phyloP scores from a whole-genome alignment of 2,888 invertebrate genomes.

The Dione vanillae region DNA sequence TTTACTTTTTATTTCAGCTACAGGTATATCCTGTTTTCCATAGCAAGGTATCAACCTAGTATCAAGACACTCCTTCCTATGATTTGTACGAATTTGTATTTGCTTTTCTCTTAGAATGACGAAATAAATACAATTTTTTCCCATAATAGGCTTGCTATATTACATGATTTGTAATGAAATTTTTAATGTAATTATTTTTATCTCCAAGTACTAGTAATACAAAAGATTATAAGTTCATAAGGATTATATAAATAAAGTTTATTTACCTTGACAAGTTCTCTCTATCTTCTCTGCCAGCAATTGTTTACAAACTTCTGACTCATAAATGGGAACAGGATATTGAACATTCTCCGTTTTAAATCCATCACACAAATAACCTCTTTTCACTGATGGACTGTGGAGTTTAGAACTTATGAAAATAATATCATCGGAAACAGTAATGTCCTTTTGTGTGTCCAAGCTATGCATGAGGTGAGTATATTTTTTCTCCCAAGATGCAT shows the following conservation, averaged over 20 bases:
- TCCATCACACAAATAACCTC: slow-evolving; percentile 78
- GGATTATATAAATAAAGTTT: background rate
- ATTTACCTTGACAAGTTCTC: slow-evolving; percentile 87
- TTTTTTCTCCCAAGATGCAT: slow-evolving; percentile 93
- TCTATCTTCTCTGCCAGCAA: slow-evolving; percentile 93
- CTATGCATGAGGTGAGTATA: slow-evolving; percentile 89
- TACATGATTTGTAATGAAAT: no score
- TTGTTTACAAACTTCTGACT: slow-evolving; percentile 93
- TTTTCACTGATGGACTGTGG: slow-evolving; percentile 84
- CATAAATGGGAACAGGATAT: slow-evolving; percentile 87
- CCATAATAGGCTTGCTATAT: no score
- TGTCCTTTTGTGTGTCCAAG: slow-evolving; percentile 75
- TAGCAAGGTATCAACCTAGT: no score
- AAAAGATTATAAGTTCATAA: no score
- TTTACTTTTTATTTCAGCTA: no score
- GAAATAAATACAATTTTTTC: no score
- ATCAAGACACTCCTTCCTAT: no score
- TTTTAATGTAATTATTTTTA: background rate
- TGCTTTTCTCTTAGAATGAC: no score
- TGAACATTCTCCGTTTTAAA: slow-evolving; percentile 81
- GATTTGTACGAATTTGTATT: no score
- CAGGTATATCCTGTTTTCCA: no score
- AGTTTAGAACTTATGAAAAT: slow-evolving; percentile 84
- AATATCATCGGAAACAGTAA: slow-evolving; percentile 81
- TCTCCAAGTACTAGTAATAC: no score